Conservation (phyloP, 2,888 invertebrate species). For the Eristalinus aeneus region DNA sequence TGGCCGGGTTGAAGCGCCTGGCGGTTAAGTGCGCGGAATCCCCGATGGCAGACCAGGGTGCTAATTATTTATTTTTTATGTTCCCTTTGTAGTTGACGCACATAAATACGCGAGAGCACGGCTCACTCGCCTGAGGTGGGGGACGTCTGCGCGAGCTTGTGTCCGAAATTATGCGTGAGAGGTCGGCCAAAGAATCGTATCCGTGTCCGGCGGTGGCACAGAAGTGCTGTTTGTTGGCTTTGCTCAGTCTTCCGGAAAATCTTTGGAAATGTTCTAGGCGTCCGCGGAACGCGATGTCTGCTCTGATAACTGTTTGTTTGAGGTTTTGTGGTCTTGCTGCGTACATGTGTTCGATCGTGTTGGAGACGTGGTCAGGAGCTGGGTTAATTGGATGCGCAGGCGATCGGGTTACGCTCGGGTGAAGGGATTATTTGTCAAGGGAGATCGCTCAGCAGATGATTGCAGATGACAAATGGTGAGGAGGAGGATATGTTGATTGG, state of each 20-base stretch:
- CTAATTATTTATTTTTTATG: conserved; percentile 68
- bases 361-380: conserved; percentile 12
- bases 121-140: background rate
- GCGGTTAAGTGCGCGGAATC: conserved; percentile 16
- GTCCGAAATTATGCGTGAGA: conserved; percentile 45
- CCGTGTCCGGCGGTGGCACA: conserved; percentile 15
- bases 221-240: conserved; percentile 6
- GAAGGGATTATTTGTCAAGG: conserved; percentile 30
- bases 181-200: conserved; percentile 3
- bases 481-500: background rate
- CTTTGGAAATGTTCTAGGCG: conserved; percentile 15
- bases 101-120: conserved; percentile 40
- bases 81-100: conserved; percentile 57
- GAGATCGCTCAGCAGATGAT: background rate
- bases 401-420: conserved; percentile 38
- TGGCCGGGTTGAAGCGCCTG: conserved; percentile 25
- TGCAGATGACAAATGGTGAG: background rate
- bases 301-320: conserved; percentile 53
- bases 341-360: background rate
- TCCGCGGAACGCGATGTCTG: conserved; percentile 25
- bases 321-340: background rate
- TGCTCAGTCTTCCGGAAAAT: conserved; percentile 63
- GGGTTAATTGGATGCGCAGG: conserved; percentile 37
- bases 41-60: conserved; percentile 57
- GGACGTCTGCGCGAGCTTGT: conserved; percentile 19